Evolutionary conservation across 2,888 invertebrate genomes (phyloP).

Genomic region (Thymelicus lineola): DNA sequence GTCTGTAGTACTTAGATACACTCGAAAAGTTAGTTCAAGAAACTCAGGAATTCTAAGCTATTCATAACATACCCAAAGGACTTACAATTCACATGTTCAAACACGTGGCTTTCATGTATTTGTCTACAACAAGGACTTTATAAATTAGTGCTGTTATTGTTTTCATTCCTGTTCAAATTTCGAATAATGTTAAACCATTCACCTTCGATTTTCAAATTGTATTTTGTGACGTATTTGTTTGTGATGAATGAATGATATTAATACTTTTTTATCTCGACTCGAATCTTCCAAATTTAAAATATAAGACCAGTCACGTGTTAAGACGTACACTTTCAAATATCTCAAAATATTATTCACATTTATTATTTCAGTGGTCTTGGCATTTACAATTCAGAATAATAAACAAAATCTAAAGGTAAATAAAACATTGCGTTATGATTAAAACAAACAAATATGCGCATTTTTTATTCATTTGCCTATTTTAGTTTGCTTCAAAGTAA

Average conservation of each 20-base stretch:
- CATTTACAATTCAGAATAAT: too few relatives aligned
- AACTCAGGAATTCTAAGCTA: neutral
- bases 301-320: neutral
- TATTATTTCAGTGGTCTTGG: neutral
- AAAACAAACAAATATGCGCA: too few relatives aligned
- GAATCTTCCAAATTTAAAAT: constrained; percentile 1
- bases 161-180: neutral
- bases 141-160: neutral
- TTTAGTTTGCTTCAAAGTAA: too few relatives aligned
- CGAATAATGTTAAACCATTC: neutral
- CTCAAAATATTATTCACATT: neutral
- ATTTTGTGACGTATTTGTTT: constrained; percentile 5
- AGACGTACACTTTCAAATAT: neutral
- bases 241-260: constrained; percentile 1
- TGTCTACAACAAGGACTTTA: neutral
- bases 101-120: neutral
- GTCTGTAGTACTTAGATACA: too few relatives aligned
- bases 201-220: constrained; percentile 4
- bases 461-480: too few relatives aligned
- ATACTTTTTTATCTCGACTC: neutral
- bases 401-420: too few relatives aligned
- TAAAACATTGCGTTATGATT: too few relatives aligned
- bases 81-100: neutral
- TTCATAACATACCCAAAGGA: neutral
- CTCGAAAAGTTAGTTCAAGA: constrained; percentile 3